Base-by-base conservation (phyloP, 2,888 invertebrate genomes). In the Andrena dorsata region DNA sequence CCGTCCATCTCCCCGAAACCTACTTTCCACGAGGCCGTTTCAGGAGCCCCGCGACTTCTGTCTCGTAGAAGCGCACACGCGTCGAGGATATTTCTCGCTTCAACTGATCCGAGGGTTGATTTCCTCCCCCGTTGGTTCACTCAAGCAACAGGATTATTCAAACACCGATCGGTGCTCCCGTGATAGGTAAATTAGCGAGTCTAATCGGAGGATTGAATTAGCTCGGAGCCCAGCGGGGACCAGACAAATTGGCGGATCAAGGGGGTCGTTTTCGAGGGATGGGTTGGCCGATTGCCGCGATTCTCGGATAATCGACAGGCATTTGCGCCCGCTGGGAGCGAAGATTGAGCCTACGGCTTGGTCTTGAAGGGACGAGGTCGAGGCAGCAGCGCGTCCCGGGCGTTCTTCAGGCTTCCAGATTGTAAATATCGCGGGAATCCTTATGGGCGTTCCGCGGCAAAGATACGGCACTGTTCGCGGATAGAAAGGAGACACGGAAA, bases 141-240 rank as follows among this genome's bases (percentile, higher is more conserved):
- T 10, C 20, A n/a, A 47, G 4, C 20, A n/a, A 2, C 13, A 56
- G 32, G 20, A 60, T 70, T 35, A 26, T 26, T 64, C 35, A 4
- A 10, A 32, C 32, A 8, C 47, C 35, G 8, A 8, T 2, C 30
- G 23, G 64, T 16, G 26, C 58, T 20, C 30, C 35, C 28, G 65
- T 30, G 76, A 74, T 68, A 56, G 80, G 28, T 30, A 66, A 80
- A 83, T 83, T 65, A 73, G 58, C 35, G 41, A 32, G 60, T 32
- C 71, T 61, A 83, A 83, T 83, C 53, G 60, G 30, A 47, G 30
- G 69, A 80, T 65, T 84, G 73, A 83, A 83, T 84, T 71, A 80
- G 63, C 71, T 13, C 35, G 66, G 20, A 35, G 13, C 76, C 76
- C 30, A 61, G 30, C 70, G 56, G 47, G 32, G 23, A 8, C 2